These are phyloP conservation scores for Sycophila sp. DNA, from an alignment of 1,140 invertebrate species.

Conservation along the genomic window DNA sequence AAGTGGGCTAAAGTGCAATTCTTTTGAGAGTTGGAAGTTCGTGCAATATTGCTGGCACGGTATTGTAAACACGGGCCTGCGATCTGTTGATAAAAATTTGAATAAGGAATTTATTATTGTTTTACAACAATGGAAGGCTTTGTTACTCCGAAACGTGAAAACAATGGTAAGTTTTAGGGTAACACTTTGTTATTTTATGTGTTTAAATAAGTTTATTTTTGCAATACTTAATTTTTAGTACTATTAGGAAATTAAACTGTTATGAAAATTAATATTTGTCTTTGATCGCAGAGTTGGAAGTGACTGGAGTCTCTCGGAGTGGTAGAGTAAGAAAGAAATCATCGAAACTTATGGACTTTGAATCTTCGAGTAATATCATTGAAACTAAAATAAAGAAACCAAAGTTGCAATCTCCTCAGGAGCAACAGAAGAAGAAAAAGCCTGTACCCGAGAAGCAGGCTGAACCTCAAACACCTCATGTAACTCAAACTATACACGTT, in stretches of 20 bases:
- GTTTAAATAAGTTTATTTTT: not conserved
- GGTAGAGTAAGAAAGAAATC: constrained; percentile 93
- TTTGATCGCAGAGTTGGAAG: constrained; percentile 75
- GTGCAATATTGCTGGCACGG: not conserved
- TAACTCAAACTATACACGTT: constrained; percentile 39
- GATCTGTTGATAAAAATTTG: not conserved
- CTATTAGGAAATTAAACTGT: too few species aligned
- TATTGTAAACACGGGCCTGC: not conserved
- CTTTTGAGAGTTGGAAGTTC: not conserved
- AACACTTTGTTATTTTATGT: not conserved
- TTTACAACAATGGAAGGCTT: constrained; percentile 26
- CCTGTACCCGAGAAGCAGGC: constrained; percentile 3
- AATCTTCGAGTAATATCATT: constrained; percentile 82
- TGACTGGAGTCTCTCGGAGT: constrained; percentile 85
- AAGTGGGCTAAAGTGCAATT: constrained; percentile 1
- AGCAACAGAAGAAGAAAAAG: constrained; percentile 45
- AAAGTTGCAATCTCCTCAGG: constrained; percentile 57
- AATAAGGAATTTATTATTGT: not conserved
- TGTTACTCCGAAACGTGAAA: constrained; percentile 21
- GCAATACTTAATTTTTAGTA: not conserved
- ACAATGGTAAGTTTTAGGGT: constrained; percentile 27
- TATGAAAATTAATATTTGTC: too few species aligned
- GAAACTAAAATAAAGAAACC: constrained; percentile 63
- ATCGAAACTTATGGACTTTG: constrained; percentile 93
- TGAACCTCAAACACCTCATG: constrained; percentile 13